Evolutionary conservation across 2,113 vertebrate genomes (phyloP), one percentile per base, ranked within the genome.

Genomic region (Bubo blakistoni): DNA sequence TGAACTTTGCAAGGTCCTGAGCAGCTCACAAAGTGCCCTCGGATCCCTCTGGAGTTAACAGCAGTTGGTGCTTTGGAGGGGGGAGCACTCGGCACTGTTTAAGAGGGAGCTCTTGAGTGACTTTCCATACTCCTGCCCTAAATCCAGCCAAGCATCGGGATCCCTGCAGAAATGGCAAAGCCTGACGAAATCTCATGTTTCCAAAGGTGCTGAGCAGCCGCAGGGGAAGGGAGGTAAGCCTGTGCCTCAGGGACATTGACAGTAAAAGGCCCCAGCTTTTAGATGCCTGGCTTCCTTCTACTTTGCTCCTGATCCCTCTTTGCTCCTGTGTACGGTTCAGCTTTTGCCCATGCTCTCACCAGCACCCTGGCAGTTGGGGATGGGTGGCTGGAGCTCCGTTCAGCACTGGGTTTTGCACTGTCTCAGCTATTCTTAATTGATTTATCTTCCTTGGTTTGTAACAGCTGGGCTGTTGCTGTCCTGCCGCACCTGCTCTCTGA

Each of bases 281-380:
- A 15, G 20, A 16, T 0, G 1, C 19, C 2, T 1, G 3, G 4
- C 19, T 58, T 61, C 25, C 30, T 73, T 57, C 18, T 4, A 4
- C n/a, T 77, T 69, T 47, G 7, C 5, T 47, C 7, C 32, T 32
- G 77, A 26, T 57, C 30, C 19, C 29, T 54, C 38, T 30, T 34
- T 73, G 13, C 46, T 18, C 36, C 4, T 0, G 0, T 14, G 12
- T 11, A 1, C 4, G 38, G 29, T 49, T 80, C 30, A 62, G 51
- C 1, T 76, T 51, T 89, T n/a, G 36, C 32, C 25, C 12, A 36
- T 26, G 16, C 22, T 49, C 38, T 52, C 62, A 24, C 5, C 57
- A 29, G 12, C 42, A 13, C 29, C 47, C 59, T 14, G 5, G 54
- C n/a, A 69, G 76, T 3, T 63, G 88, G 21, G 54, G 42, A 7